Conservation (phyloP, 2,797 vertebrate species). For the Mycteria americana region DNA sequence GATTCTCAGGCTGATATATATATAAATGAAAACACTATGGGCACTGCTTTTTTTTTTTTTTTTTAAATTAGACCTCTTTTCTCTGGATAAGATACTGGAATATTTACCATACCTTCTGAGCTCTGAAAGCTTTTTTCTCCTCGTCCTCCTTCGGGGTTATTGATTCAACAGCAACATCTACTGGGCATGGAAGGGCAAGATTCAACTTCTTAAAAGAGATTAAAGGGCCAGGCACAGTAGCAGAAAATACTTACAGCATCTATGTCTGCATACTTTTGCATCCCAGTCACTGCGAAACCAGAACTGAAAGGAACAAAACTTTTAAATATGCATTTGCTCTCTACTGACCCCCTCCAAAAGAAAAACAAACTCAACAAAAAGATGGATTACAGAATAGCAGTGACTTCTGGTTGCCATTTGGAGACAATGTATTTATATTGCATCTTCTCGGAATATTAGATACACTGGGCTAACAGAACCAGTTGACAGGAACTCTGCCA, state of each 20-base stretch:
- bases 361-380: background rate
- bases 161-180: conserved; percentile 68
- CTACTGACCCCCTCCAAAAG: background rate
- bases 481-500: background rate
- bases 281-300: background rate
- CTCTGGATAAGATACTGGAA: background rate
- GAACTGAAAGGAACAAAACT: background rate
- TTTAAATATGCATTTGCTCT: background rate
- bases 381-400: background rate
- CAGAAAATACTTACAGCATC: background rate
- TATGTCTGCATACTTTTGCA: background rate
- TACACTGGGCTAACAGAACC: background rate
- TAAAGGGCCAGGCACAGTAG: background rate
- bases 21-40: background rate
- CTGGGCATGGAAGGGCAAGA: conserved; percentile 41
- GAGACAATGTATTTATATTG: background rate
- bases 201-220: background rate
- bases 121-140: background rate
- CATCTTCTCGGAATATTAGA: background rate
- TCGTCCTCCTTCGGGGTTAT: background rate
- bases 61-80: background rate
- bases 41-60: too few relatives aligned
- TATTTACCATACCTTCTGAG: background rate
- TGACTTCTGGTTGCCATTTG: background rate
- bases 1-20: background rate